Base-by-base conservation (phyloP, 2,888 invertebrate species). In the Watsonalla cultraria region DNA sequence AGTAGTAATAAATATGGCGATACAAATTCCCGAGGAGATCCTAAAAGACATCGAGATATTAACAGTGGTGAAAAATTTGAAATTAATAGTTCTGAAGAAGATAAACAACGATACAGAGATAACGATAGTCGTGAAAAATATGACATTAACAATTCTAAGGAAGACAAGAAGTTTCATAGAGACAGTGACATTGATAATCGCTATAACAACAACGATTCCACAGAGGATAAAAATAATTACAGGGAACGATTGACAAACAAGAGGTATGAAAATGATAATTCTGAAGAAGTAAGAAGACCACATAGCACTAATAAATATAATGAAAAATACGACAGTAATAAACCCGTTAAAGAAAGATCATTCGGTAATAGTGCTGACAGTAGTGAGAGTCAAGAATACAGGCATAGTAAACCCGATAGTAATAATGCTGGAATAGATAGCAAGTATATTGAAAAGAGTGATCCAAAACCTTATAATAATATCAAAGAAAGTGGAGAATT, bases 351-450 rank as follows among this genome's bases (percentile, higher is more conserved):
- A 14, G 53, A 53, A 45, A 52, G 56, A 46, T 24, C 42, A 9
- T 51, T 51, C 49, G 58, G 47, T 47, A 66, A 72, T 56, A 65
- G 51, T 47, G 52, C 57, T 39, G 62, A 71, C 51, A 67, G 60
- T 54, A 57, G 55, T 54, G 72, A 75, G 62, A 69, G 54, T 45
- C 39, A 51, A 7, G 58, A 63, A 56, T 54, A 61, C 51, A 57
- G 52, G 55, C 54, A 60, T 13, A 56, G 54, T 34, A 54, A 58
- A 47, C 47, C 55, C 2, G 45, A 51, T 45, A 11, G 33, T 11
- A 45, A 15, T 24, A 51, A 51, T 35, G 59, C 56, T 34, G 61
- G 60, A 54, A 54, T 49, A 46, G 67, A 64, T 57, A 64, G 14
- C 37, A 37, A 13, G 13, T 37, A 50, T 7, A 47, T 33, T 14